Conservation (phyloP, 2,888 invertebrate species). For the Lamellibrachia satsuma region DNA sequence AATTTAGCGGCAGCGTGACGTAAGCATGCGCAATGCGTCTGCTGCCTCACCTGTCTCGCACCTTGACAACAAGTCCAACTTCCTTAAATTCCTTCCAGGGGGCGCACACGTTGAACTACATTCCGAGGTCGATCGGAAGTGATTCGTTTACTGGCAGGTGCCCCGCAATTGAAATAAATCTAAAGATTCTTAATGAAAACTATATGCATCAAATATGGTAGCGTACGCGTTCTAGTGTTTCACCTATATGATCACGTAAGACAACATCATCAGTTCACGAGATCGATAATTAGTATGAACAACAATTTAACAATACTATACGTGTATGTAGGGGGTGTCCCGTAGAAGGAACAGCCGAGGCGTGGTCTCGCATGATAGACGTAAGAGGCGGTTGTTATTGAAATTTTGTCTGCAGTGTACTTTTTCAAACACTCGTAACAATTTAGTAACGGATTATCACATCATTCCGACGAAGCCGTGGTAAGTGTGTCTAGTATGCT, state of each 20-base stretch:
- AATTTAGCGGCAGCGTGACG: neutral
- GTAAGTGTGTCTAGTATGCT: neutral
- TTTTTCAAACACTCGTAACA: conserved; percentile 17
- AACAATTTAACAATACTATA: neutral
- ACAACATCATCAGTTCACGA: neutral
- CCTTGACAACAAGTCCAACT: neutral
- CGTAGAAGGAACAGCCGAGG: neutral
- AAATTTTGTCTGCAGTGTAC: conserved; percentile 1
- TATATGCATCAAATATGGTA: neutral
- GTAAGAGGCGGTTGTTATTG: conserved; percentile 17
- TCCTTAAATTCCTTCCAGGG: conserved; percentile 17
- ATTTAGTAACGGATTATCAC: conserved; percentile 11
- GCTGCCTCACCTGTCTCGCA: conserved; percentile 17
- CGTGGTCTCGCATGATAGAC: conserved; percentile 17
- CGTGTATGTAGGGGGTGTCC: neutral
- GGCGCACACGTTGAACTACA: conserved; percentile 17
- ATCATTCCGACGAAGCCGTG: conserved; percentile 3
- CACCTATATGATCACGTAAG: neutral
- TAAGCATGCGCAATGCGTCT: conserved; percentile 17
- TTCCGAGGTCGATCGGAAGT: conserved; percentile 17
- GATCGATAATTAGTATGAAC: neutral
- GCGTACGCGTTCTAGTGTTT: neutral
- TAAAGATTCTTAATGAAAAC: neutral
- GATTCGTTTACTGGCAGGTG: neutral
- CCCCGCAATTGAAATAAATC: neutral